These are phyloP conservation scores for Hyposoter dolosus DNA, from an alignment of 2,888 invertebrate genomes.

Conservation along the genomic window DNA sequence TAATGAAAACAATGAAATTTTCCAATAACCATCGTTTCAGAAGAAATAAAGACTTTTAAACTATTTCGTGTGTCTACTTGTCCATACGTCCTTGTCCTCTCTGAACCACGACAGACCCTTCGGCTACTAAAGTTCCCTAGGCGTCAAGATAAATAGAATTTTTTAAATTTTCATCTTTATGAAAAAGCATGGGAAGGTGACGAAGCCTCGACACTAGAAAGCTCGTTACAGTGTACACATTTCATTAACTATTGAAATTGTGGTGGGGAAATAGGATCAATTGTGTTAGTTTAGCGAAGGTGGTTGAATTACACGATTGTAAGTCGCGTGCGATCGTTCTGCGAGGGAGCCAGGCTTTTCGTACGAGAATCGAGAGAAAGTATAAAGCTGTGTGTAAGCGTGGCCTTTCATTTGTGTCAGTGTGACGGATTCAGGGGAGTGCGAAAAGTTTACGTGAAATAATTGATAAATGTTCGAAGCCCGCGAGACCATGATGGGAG, in stretches of 20 bases:
- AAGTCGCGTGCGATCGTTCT: constrained; percentile 74
- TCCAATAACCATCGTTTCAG: too few relatives aligned
- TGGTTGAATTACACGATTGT: constrained; percentile 78
- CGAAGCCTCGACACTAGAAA: neutral
- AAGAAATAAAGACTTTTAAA: too few relatives aligned
- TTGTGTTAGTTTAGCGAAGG: constrained; percentile 67
- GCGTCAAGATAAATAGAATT: too few relatives aligned
- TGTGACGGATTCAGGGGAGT: constrained; percentile 41
- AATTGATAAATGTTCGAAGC: constrained; percentile 80
- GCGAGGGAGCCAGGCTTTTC: neutral
- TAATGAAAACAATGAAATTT: too few relatives aligned
- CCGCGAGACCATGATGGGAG: constrained; percentile 67
- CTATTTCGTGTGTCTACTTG: too few relatives aligned
- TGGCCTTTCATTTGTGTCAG: constrained; percentile 18
- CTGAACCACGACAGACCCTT: too few relatives aligned
- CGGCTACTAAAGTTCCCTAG: too few relatives aligned
- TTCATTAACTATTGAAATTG: constrained; percentile 8
- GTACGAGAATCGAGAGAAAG: constrained; percentile 6
- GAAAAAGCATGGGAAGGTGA: neutral
- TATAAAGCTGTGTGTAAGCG: neutral
- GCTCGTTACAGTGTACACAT: neutral
- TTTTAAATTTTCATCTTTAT: neutral
- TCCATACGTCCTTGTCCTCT: too few relatives aligned
- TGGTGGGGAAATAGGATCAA: constrained; percentile 50
- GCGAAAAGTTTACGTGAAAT: constrained; percentile 79